Percentiles rank a stretch among this genome's conserved stretches.
Evolutionary conservation across 2,113 vertebrate species (phyloP).

Genomic region (Beaufortia kweichowensis): DNA sequence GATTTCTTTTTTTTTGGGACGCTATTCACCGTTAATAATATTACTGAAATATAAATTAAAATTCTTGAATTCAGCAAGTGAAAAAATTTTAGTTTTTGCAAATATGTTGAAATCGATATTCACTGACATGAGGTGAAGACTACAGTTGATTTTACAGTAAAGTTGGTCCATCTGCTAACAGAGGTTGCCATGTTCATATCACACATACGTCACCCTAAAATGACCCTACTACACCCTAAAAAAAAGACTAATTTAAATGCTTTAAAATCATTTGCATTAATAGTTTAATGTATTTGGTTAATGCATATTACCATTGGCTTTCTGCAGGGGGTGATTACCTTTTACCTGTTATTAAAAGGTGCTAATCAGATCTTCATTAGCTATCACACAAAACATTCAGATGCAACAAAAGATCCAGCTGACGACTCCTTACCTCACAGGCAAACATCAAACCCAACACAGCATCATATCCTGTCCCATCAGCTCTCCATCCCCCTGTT

Average conservation of each 20-base stretch:
- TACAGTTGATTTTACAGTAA: too few relatives aligned
- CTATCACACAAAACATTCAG: conserved; percentile 17
- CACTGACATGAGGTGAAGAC: too few relatives aligned
- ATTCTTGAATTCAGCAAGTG: too few relatives aligned
- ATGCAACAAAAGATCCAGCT: conserved; percentile 20
- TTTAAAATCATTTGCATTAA: background rate
- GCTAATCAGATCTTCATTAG: conserved; percentile 43
- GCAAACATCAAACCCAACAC: background rate
- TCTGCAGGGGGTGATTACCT: background rate
- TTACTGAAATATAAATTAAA: too few relatives aligned
- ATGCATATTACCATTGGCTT: background rate
- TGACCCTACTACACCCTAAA: too few relatives aligned
- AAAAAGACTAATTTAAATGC: background rate
- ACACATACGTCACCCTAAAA: too few relatives aligned
- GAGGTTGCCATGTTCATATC: too few relatives aligned
- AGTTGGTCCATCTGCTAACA: too few relatives aligned
- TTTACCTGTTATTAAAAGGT: conserved; percentile 30
- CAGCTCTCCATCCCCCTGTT: background rate
- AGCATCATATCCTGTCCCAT: conserved; percentile 8
- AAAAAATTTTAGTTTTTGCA: too few relatives aligned
- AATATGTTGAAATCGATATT: too few relatives aligned
- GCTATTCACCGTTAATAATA: background rate
- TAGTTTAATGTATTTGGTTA: background rate
- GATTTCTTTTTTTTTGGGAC: conserved; percentile 3
- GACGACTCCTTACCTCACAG: conserved; percentile 21